Evolutionary conservation across 2,797 vertebrate genomes (phyloP).

Genomic region (Ficedula albicollis): DNA sequence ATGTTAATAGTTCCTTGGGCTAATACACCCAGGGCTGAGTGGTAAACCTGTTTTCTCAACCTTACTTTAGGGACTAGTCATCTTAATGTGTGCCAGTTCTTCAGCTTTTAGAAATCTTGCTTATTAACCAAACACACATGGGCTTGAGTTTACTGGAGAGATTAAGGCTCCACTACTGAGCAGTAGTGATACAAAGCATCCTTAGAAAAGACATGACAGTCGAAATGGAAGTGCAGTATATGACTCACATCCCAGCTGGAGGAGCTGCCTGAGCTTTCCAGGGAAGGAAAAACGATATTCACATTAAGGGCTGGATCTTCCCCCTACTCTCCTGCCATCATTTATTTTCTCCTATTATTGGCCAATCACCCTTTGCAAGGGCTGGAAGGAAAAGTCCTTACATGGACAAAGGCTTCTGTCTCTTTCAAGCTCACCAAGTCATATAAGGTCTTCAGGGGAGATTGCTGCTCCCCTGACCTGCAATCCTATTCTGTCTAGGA

Average conservation of each 20-base stretch:
- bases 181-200: background rate
- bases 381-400: background rate
- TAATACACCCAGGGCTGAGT: background rate
- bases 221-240: background rate
- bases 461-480: background rate
- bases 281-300: background rate
- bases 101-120: background rate
- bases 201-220: background rate
- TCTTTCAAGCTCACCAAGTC: background rate
- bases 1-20: background rate
- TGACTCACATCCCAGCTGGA: background rate
- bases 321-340: background rate
- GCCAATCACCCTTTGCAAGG: background rate
- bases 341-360: background rate
- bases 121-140: background rate
- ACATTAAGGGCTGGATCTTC: background rate
- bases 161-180: background rate
- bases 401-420: background rate
- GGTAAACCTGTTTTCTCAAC: background rate
- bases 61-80: background rate
- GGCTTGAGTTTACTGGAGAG: background rate
- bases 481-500: background rate
- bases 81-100: background rate
- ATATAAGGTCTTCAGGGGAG: background rate
- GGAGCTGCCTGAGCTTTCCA: background rate